These are phyloP conservation scores for Caenorhabditis doughertyi DNA, from an alignment of 2,888 invertebrate genomes.

Conservation along the genomic window DNA sequence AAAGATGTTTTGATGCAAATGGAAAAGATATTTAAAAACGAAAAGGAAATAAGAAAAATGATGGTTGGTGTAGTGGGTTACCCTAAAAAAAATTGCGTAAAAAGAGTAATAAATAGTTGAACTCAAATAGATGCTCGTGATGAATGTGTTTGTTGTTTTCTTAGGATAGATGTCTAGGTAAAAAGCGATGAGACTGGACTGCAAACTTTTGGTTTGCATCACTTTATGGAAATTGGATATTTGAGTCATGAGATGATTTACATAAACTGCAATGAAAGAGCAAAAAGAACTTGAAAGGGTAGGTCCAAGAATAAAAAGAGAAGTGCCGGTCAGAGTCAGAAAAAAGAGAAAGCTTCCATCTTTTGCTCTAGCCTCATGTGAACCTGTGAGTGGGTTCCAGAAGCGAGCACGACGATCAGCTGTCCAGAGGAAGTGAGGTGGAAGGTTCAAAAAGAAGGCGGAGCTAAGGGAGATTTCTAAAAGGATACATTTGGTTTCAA, in stretches of 20 bases:
- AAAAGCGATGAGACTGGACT: neutral
- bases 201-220: slow-evolving; percentile 4
- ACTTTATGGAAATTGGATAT: slow-evolving; percentile 22
- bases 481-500: slow-evolving; percentile 9
- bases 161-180: slow-evolving; percentile 26
- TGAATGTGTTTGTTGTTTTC: slow-evolving; percentile 37
- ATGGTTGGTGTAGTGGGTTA: neutral
- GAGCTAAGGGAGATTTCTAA: slow-evolving; percentile 7
- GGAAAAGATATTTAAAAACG: neutral
- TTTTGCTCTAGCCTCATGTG: slow-evolving; percentile 16
- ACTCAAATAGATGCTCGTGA: slow-evolving; percentile 34
- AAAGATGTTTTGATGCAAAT: neutral
- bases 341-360: neutral
- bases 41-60: neutral
- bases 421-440: neutral
- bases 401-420: slow-evolving; percentile 26
- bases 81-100: neutral
- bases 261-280: neutral
- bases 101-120: neutral
- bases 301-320: neutral
- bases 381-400: slow-evolving; percentile 16
- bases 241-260: slow-evolving; percentile 28
- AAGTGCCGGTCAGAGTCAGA: neutral
- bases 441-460: neutral
- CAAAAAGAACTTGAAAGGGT: neutral